Base-by-base conservation (phyloP, 30 jellyfish, hydroid and myxozoan species). In the Calvadosia cruxmelitensis region DNA sequence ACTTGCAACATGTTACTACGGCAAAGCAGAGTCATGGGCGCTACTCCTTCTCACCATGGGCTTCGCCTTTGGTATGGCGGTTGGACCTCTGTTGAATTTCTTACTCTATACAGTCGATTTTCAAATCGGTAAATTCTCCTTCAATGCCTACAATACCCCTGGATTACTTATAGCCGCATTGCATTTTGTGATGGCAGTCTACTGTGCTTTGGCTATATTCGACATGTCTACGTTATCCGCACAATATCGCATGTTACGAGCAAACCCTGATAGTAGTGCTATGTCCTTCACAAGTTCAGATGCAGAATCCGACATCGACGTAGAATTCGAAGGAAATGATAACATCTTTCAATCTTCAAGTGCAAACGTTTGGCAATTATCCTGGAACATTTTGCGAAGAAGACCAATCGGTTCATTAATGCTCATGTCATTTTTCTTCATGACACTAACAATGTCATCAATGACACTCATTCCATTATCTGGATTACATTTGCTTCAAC, bases 11-110 rank as follows among this genome's bases (percentile, higher is more conserved):
- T 42, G 57, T 42, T 42, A 42, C 57, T 42, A 42, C 20, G 57
- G 57, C 57, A 42, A 42, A 42, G 57, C 57, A 42, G 57, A 42
- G 20, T 10, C 57, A 42, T 42, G 57, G 57, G 57, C 57, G 20
- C 57, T 42, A 42, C 20, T 42, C 10, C 20, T 42, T 5, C 57
- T 42, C 20, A 42, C 57, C 10, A 42, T 42, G 57, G 57, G 57
- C 20, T 42, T 42, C 20, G 57, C 57, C 20, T 5, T 42, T 42
- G 57, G 57, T 20, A 42, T 42, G 57, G 57, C 57, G 20, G 20
- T 42, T 5, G 57, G 57, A 5, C 57, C 57, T 5, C 20, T 42
- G 20, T 42, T 42, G 10, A 42, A 42, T 42, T 42, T 42, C 57
- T 5, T 42, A 42, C 20, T 42, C 20, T 42, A 5, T 42, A 42